Evolutionary conservation across 2,113 vertebrate species (phyloP), one percentile per base, ranked within the genome.

Genomic region (Pitta sordida): DNA sequence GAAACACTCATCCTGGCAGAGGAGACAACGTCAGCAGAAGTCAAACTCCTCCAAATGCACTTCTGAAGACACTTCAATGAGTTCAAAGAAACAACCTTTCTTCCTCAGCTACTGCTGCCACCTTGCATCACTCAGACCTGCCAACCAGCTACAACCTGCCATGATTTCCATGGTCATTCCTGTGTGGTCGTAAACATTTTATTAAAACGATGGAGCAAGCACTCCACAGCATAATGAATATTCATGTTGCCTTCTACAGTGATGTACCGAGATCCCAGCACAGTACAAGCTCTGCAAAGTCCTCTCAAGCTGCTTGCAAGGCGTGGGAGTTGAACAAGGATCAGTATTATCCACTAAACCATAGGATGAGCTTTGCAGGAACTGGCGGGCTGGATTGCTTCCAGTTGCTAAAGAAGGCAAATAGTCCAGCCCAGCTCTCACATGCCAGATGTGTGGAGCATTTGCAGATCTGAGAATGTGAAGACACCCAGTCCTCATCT

Each of bases 301-400:
- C 76, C 51, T 44, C 73, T 65, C 77, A 36, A 7, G 80, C 64
- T 39, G 0, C 69, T 59, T 48, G 55, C 43, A 55, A 93, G 63
- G 71, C 23, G 46, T 94, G 90, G 94, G 88, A 93, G 91, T 71
- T 51, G 64, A 96, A 96, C 91, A 93, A 92, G 91, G 95, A 86
- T 67, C 83, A 34, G 52, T 37, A 91, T 96, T 96, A 93, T 90
- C 77, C 91, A 53, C 70, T 15, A 77, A 94, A 88, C 86, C 91
- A 78, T 73, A 86, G 80, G 80, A 94, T 75, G 73, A 92, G 91
- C 83, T 86, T 41, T 69, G 86, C 92, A 88, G 88, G 77, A 88
- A 64, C 92, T 62, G 83, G 85, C 75, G 86, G 85, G 37, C 79
- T 95, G 92, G 92, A 90, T 60, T 37, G 49, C 32, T 95, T 93